A percentile compares a stretch with the other conserved stretches of the same genome.
These are phyloP conservation scores for Clinocottus analis DNA, from an alignment of 2,113 vertebrate species.

Conservation along the genomic window DNA sequence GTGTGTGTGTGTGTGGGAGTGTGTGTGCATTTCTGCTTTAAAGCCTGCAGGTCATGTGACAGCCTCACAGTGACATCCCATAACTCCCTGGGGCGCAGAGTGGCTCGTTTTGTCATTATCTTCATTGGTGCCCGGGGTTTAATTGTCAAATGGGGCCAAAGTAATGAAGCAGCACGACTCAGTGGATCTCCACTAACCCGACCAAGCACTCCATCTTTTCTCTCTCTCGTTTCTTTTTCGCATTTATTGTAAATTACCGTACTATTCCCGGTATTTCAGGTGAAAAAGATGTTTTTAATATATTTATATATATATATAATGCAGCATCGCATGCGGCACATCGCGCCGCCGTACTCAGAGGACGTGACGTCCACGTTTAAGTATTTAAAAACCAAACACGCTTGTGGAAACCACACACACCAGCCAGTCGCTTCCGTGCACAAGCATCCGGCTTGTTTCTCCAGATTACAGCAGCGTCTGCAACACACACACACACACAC, in stretches of 20 bases:
- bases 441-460: slow-evolving; percentile 44
- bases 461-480: slow-evolving; percentile 39
- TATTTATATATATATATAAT: background rate
- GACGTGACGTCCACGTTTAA: background rate
- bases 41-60: slow-evolving; percentile 54
- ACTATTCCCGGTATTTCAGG: background rate
- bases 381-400: slow-evolving; percentile 13
- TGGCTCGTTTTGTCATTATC: slow-evolving; percentile 74
- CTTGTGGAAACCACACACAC: slow-evolving; percentile 9
- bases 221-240: background rate
- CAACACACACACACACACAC: slow-evolving; percentile 29
- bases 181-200: slow-evolving; percentile 57
- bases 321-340: background rate
- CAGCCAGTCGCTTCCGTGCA: slow-evolving; percentile 19
- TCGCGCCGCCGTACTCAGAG: slow-evolving; percentile 18
- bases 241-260: background rate
- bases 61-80: slow-evolving; percentile 58
- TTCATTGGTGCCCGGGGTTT: slow-evolving; percentile 65
- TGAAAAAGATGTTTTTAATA: background rate
- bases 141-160: slow-evolving; percentile 73
- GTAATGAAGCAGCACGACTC: slow-evolving; percentile 72
- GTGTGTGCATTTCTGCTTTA: slow-evolving; percentile 24
- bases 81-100: slow-evolving; percentile 60
- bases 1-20: background rate
- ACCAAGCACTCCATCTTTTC: background rate